Percentiles rank a stretch among this genome's conserved stretches.
phyloP scores from a whole-genome alignment of 2,888 invertebrate species.

The Tillus elongatus region DNA sequence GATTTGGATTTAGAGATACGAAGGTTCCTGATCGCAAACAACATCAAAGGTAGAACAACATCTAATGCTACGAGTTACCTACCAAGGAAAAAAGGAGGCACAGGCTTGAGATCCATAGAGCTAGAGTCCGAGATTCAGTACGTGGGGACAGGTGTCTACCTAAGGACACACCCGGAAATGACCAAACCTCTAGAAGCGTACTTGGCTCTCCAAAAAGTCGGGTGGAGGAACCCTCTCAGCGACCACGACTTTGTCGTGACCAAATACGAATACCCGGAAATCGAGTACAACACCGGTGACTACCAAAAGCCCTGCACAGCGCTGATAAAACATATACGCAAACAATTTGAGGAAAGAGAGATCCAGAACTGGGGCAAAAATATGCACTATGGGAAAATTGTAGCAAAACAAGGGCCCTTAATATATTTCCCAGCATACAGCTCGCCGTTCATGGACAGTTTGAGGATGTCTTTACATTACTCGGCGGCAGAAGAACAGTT shows the following conservation, averaged over 20 bases:
- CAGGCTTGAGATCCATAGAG: slow-evolving; percentile 10
- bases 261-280: slow-evolving; percentile 3
- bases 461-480: background rate
- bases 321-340: background rate
- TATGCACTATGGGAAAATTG: background rate
- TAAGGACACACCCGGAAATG: slow-evolving; percentile 11
- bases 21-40: background rate
- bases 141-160: slow-evolving; percentile 10
- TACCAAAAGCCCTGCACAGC: background rate
- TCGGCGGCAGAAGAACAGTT: slow-evolving; percentile 5
- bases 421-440: background rate
- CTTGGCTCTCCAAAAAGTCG: slow-evolving; percentile 4
- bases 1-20: background rate
- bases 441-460: background rate
- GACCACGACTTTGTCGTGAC: slow-evolving; percentile 8
- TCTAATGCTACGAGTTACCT: background rate
- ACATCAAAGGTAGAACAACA: no score
- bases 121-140: slow-evolving; percentile 14
- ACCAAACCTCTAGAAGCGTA: background rate
- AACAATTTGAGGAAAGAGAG: background rate
- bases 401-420: background rate
- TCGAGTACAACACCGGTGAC: background rate
- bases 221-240: slow-evolving; percentile 12
- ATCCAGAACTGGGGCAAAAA: background rate
- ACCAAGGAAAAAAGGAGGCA: background rate